Evolutionary conservation across 2,888 invertebrate genomes (phyloP).

Genomic region (Eupithecia insigniata): DNA sequence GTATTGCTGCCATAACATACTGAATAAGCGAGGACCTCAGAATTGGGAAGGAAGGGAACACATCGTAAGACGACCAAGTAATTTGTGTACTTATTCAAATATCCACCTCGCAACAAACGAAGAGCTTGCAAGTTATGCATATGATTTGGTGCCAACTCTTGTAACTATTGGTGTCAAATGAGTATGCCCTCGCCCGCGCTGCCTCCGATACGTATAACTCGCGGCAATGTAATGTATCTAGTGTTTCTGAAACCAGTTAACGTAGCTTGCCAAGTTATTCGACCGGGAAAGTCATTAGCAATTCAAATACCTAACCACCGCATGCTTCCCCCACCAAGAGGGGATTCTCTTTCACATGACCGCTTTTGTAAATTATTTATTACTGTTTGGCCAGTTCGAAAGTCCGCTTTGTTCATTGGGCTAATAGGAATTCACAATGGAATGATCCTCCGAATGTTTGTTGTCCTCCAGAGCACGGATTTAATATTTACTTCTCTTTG

Average conservation of each 20-base stretch:
- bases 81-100: constrained; percentile 31
- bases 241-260: constrained; percentile 67
- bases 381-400: constrained; percentile 74
- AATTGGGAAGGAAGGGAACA: neutral
- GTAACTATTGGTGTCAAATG: constrained; percentile 38
- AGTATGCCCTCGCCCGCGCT: constrained; percentile 35
- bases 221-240: constrained; percentile 58
- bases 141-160: constrained; percentile 36
- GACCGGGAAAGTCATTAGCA: constrained; percentile 76
- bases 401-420: constrained; percentile 70
- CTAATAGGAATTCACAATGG: constrained; percentile 61
- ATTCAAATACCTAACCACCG: constrained; percentile 78
- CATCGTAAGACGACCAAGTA: neutral
- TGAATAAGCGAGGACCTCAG: neutral
- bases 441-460: constrained; percentile 57
- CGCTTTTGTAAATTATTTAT: constrained; percentile 81
- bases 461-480: constrained; percentile 20
- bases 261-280: constrained; percentile 68
- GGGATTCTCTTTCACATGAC: constrained; percentile 76
- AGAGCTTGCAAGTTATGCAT: constrained; percentile 38
- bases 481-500: constrained; percentile 6
- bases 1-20: neutral
- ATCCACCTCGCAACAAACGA: constrained; percentile 20
- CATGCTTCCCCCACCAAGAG: constrained; percentile 64
- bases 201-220: constrained; percentile 52